Percentiles rank a stretch among this genome's conserved stretches.
Evolutionary conservation across 2,113 vertebrate genomes (phyloP).

Genomic region (Panthera tigris): DNA sequence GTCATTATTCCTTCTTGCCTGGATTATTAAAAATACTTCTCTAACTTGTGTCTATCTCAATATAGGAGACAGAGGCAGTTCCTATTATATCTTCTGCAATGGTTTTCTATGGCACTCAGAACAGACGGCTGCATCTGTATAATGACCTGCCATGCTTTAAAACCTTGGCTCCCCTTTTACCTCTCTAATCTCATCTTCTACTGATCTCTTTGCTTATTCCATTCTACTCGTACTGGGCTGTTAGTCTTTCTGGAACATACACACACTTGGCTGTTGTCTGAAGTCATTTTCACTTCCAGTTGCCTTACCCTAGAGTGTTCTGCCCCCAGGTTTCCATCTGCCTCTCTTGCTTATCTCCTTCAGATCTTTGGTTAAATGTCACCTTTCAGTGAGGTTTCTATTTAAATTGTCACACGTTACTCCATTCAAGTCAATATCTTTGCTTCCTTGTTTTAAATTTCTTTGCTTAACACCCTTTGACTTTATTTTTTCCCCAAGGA

Average conservation of each 20-base stretch:
- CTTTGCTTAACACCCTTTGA: neutral
- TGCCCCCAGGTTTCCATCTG: neutral
- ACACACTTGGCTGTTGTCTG: neutral
- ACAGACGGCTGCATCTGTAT: neutral
- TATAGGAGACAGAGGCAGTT: neutral
- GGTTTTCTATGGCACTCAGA: neutral
- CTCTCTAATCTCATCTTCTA: neutral
- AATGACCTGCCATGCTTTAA: neutral
- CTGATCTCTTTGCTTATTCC: neutral
- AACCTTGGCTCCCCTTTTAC: neutral
- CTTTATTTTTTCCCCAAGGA: neutral
- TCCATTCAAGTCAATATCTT: neutral
- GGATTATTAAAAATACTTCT: neutral
- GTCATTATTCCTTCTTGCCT: neutral
- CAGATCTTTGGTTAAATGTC: neutral
- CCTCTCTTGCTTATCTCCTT: neutral
- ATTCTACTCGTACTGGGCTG: neutral
- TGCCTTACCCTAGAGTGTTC: neutral
- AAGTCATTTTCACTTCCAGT: neutral
- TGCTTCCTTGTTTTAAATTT: neutral
- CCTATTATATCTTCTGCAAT: neutral
- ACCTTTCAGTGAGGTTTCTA: neutral
- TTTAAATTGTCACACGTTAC: neutral
- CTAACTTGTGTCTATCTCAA: neutral
- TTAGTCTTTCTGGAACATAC: neutral